Conservation (phyloP, 1,140 invertebrate genomes). For the Drosophila ficusphila region DNA sequence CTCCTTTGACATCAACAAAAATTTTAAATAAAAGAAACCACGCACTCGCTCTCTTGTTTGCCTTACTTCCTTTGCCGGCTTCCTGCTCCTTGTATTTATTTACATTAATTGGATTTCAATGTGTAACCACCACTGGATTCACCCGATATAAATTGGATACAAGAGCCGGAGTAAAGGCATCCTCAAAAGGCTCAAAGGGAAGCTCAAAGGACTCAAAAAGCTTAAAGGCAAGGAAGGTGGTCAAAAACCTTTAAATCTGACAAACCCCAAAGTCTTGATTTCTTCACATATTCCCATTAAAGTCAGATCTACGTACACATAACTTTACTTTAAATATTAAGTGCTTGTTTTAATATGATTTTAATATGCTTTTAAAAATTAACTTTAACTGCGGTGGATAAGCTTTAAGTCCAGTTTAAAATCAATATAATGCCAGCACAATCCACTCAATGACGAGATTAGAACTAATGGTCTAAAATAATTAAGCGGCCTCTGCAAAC, state of each 20-base stretch:
- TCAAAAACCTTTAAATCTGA: neutral
- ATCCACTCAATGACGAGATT: conserved; percentile 58
- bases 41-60: conserved; percentile 56
- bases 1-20: conserved; percentile 22
- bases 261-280: too few relatives aligned
- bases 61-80: conserved; percentile 19
- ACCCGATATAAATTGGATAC: conserved; percentile 37
- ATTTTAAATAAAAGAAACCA: conserved; percentile 70
- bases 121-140: conserved; percentile 47
- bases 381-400: neutral
- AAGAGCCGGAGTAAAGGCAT: neutral
- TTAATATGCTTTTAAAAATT: neutral
- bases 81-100: conserved; percentile 66
- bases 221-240: conserved; percentile 7
- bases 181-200: conserved; percentile 21
- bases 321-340: too few relatives aligned
- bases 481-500: conserved; percentile 58
- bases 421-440: conserved; percentile 37
- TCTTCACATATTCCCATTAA: too few relatives aligned
- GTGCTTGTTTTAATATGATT: neutral
- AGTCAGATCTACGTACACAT: too few relatives aligned
- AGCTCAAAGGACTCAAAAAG: conserved; percentile 2
- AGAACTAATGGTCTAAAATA: conserved; percentile 73
- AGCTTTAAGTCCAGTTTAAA: conserved; percentile 20
- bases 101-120: conserved; percentile 79